phyloP scores from a whole-genome alignment of 2,797 vertebrate species.

The Enteromius treurensis region DNA sequence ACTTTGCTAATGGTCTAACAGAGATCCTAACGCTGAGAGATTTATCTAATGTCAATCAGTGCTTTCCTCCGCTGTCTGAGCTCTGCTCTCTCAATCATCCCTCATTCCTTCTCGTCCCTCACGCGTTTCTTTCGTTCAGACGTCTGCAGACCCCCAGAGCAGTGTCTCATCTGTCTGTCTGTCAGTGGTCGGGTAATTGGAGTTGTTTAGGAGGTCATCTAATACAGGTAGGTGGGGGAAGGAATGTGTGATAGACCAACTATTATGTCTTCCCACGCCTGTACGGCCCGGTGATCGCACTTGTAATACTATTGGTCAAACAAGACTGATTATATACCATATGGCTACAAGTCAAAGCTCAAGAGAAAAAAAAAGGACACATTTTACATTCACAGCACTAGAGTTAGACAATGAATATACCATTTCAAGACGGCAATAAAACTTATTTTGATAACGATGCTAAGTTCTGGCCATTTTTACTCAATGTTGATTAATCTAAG shows the following conservation, averaged over 20 bases:
- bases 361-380: conserved; percentile 20
- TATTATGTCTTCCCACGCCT: conserved; percentile 77
- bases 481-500: not conserved
- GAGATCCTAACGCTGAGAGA: conserved; percentile 59
- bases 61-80: conserved; percentile 47
- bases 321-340: conserved; percentile 48
- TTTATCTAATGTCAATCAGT: conserved; percentile 57
- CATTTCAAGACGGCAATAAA: not conserved
- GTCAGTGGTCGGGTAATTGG: conserved; percentile 94
- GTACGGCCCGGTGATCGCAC: conserved; percentile 44
- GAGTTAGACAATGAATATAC: not conserved
- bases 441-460: not conserved
- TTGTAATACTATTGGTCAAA: conserved; percentile 53
- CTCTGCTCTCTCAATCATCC: conserved; percentile 56
- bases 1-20: conserved; percentile 56
- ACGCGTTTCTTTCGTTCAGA: conserved; percentile 57
- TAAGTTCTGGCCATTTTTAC: not conserved
- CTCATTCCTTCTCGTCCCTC: conserved; percentile 48
- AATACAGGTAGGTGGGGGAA: conserved; percentile 83
- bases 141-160: conserved; percentile 80
- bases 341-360: conserved; percentile 44
- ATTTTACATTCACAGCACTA: not conserved
- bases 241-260: conserved; percentile 79
- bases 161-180: conserved; percentile 88
- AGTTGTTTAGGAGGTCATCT: conserved; percentile 90